Evolutionary conservation across 2,797 vertebrate genomes (phyloP).

Genomic region (Loris lydekkerianus): DNA sequence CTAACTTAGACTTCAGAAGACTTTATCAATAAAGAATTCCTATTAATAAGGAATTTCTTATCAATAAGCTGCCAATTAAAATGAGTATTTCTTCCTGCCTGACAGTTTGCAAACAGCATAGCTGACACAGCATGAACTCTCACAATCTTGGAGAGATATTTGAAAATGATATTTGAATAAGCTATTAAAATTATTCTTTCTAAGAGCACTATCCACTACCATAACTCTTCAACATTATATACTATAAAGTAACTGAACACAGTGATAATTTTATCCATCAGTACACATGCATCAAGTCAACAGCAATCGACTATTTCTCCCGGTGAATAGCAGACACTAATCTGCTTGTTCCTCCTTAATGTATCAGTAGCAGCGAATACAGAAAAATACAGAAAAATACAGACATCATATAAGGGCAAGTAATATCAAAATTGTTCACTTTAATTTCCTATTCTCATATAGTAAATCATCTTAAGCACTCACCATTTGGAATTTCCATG

Average conservation of each 20-base stretch:
- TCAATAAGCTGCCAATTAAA: conserved; percentile 14
- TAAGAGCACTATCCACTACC: neutral
- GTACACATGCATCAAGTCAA: neutral
- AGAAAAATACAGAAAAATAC: neutral
- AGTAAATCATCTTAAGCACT: conserved; percentile 56
- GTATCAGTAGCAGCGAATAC: neutral
- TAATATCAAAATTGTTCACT: neutral
- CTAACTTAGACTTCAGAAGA: neutral
- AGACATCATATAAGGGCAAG: neutral
- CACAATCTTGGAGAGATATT: neutral
- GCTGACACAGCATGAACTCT: neutral
- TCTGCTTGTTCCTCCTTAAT: neutral
- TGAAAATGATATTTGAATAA: neutral
- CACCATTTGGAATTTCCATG: conserved; percentile 87
- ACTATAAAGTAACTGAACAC: fast-evolving
- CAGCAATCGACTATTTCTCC: neutral
- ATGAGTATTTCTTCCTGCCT: neutral
- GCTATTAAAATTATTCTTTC: neutral
- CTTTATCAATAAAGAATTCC: neutral
- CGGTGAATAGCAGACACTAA: neutral
- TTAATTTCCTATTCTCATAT: too few relatives aligned
- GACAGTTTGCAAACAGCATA: neutral
- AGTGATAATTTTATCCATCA: neutral
- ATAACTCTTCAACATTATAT: neutral
- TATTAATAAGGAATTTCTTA: conserved; percentile 30